Evolutionary conservation across 37 sponge, comb jelly and placozoan species (phyloP).

Genomic region (Diacarnus erythraeanus): DNA sequence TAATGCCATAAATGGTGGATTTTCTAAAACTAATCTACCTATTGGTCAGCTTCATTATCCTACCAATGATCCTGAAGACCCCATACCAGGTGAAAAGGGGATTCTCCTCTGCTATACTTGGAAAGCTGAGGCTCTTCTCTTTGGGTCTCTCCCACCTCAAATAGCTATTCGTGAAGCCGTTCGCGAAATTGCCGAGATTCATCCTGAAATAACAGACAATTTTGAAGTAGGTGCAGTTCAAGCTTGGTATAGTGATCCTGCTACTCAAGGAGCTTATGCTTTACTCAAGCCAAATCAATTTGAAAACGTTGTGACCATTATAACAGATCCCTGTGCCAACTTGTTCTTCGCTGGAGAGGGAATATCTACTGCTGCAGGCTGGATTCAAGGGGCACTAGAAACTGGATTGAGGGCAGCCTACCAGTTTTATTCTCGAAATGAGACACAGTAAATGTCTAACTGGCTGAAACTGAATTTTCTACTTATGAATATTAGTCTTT

Average conservation of each 20-base stretch:
- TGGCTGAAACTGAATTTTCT: no score
- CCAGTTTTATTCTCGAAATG: no score
- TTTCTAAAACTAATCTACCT: slow-evolving; percentile 42
- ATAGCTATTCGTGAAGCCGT: no score
- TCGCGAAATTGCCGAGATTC: slow-evolving; percentile 36
- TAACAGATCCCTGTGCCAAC: slow-evolving; percentile 32
- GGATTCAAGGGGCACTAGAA: slow-evolving; percentile 79
- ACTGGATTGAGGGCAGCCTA: slow-evolving; percentile 66
- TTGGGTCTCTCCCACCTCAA: no score
- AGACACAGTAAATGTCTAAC: no score
- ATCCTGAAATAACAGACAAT: no score
- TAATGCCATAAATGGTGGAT: slow-evolving; percentile 39
- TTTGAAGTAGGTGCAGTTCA: slow-evolving; percentile 35
- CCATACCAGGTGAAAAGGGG: no score
- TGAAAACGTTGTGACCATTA: background rate
- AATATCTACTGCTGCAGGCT: slow-evolving; percentile 53
- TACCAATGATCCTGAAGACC: no score
- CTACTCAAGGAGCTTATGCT: slow-evolving; percentile 50
- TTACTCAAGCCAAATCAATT: slow-evolving; percentile 32
- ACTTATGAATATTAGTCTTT: no score
- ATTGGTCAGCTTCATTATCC: no score
- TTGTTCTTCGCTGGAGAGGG: slow-evolving; percentile 74
- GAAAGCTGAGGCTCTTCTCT: no score
- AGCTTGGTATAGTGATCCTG: slow-evolving; percentile 52
- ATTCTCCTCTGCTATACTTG: no score